These are phyloP conservation scores for Catharus bicknelli DNA, from an alignment of 2,113 vertebrate species.

Conservation along the genomic window DNA sequence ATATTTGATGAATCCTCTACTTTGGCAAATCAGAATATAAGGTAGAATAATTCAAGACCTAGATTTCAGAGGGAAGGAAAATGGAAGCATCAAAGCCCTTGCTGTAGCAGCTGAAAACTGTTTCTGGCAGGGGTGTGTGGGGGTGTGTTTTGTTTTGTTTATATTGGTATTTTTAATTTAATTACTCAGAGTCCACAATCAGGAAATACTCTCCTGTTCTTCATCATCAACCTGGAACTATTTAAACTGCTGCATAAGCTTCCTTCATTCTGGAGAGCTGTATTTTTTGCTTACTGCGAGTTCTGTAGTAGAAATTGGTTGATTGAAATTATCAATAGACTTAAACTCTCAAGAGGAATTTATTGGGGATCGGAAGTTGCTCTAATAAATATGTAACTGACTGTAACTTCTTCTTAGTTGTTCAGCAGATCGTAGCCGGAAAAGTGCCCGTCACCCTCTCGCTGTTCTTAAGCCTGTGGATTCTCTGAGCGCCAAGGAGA, in stretches of 20 bases:
- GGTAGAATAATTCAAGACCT: slow-evolving; percentile 43
- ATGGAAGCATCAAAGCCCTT: not conserved
- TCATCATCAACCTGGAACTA: not conserved
- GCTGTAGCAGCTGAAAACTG: not conserved
- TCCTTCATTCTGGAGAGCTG: not conserved
- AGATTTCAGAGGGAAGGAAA: not conserved
- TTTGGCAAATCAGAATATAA: slow-evolving; percentile 57
- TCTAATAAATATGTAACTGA: not conserved
- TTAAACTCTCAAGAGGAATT: not conserved
- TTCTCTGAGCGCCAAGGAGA: slow-evolving; percentile 49
- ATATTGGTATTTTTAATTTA: not conserved
- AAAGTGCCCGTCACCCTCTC: slow-evolving; percentile 36
- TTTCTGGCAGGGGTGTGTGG: not conserved
- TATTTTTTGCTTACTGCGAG: not conserved
- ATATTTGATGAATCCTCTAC: slow-evolving; percentile 76
- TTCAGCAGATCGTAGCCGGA: not conserved
- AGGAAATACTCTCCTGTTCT: not conserved
- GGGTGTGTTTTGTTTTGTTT: not conserved
- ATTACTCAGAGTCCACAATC: not conserved
- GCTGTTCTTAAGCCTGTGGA: slow-evolving; percentile 51
- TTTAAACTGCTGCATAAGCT: not conserved
- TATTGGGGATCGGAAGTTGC: not conserved
- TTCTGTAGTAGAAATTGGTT: not conserved
- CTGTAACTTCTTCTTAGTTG: slow-evolving; percentile 40
- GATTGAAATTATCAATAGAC: not conserved